Evolutionary conservation across 64 coral and sea anemone species (phyloP), one percentile per base, ranked within the genome.

Genomic region (Dendrophyllia cribrosa): DNA sequence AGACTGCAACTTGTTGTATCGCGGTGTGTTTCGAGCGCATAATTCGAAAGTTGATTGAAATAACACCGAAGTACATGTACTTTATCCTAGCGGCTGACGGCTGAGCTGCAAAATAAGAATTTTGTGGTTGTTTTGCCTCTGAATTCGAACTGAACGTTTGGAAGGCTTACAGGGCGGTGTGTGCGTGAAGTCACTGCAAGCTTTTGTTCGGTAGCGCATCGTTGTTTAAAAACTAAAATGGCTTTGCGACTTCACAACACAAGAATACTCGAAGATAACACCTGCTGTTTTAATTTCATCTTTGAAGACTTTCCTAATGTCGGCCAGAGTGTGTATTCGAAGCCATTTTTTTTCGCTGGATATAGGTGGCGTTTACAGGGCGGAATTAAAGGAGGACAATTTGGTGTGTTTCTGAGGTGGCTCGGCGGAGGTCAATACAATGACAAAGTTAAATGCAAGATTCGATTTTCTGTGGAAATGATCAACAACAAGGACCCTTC

Each of bases 311-410:
- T 99, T 85, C 81, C 77, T 13, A 76, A 73, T 77, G 73, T 99
- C 53, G 93, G 97, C 4, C 91, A 90, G 17, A 75, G 74, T 47
- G 74, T 96, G 6, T 96, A 91, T 45, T 99, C 97, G 12, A 99
- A 96, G 83, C 91, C 94, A 0, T 99, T 99, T 62, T 87, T 68
- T 74, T 99, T 96, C 68, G 95, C 91, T 60, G 88, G 94, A 2
- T 95, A 88, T 66, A 88, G 85, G 20, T 99, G 97, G 97, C 91
- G 94, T 23, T 79, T 99, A 11, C 97, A 99, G 58, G 87, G 94
- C 24, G 91, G 97, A 46, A 58, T 99, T 0, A 96, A 95, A 48
- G 96, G 89, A 43, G 82, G 94, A 23, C 72, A 96, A 68, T 86
- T 99, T 71, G 94, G 94, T 6, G 77, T 85, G 44, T 99, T 96